Base-by-base conservation (phyloP, 2,113 vertebrate species). In the Indicator maculatus region DNA sequence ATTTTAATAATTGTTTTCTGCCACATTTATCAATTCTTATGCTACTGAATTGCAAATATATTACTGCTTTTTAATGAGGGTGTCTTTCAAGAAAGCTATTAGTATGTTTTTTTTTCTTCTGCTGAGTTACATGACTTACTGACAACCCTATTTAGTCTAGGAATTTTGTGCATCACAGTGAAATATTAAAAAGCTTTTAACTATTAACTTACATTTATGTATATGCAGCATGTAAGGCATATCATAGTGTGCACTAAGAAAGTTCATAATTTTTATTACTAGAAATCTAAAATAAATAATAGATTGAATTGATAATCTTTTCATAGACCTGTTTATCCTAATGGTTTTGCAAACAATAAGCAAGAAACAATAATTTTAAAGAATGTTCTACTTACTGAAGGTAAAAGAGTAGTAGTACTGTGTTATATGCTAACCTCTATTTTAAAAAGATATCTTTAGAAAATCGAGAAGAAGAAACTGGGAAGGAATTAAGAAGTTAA, bases 131-230 rank as follows among this genome's bases (percentile, higher is more conserved):
- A 53, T 61, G 75, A 76, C 73, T 83, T 75, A 76, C 8, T 94
- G 81, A 59, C 44, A 88, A 39, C 31, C 61, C 71, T 63, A n/a
- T 76, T 93, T 91, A 94, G 26, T 41, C 27, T 77, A 52, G 18
- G 39, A 76, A 80, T 86, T 91, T 78, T 77, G 30, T 71, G 26
- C 59, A 52, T 86, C 72, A 64, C 38, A 59, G 39, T 86, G 56
- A 92, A 93, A 95, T 44, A 89, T 71, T 92, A 90, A 91, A 92
- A 75, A 64, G 11, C 73, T 91, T 85, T 58, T 97, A 90, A 88
- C 78, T 93, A 23, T 91, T 85, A 66, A 91, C 83, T 23, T 8
- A 23, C 67, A 61, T 87, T 91, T 61, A 26, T 78, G 20, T 36
- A 33, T 79, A 66, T 50, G n/a, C n/a, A 87, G 47, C 52, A n/a